phyloP scores from a whole-genome alignment of 2,888 invertebrate genomes.

The Chironomus tentans region DNA sequence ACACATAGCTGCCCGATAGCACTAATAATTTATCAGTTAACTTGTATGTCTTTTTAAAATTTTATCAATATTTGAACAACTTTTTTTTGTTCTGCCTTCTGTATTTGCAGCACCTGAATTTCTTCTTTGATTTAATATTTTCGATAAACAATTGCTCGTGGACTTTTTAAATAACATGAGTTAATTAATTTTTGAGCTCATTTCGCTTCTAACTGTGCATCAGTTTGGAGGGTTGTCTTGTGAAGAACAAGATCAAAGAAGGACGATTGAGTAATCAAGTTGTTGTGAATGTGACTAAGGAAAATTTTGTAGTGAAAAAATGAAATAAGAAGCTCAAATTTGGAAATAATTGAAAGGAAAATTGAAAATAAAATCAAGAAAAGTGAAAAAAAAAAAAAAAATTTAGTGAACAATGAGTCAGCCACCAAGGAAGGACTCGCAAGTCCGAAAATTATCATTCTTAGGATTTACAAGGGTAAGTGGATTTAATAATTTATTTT shows the following conservation, averaged over 20 bases:
- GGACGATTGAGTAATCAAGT: neutral
- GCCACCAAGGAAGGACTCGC: neutral
- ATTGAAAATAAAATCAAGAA: neutral
- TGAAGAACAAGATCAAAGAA: neutral
- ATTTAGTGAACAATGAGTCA: neutral
- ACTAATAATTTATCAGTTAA: neutral
- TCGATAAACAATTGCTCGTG: neutral
- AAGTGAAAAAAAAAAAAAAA: neutral
- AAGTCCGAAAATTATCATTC: slow-evolving; percentile 63
- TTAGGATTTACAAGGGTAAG: slow-evolving; percentile 56
- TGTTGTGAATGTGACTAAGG: no score
- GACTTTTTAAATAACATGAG: neutral
- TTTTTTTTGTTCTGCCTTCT: neutral
- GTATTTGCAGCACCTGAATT: neutral
- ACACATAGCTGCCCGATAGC: neutral
- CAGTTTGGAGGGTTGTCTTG: neutral
- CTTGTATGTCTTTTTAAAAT: neutral
- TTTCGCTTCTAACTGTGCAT: neutral
- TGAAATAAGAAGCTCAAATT: neutral
- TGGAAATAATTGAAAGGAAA: neutral
- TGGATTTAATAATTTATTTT: slow-evolving; percentile 16
- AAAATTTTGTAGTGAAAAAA: neutral
- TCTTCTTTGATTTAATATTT: neutral
- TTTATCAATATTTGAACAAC: neutral
- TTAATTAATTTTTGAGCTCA: neutral